Evolutionary conservation across 2,797 vertebrate species (phyloP).

Genomic region (Amblyraja radiata): DNA sequence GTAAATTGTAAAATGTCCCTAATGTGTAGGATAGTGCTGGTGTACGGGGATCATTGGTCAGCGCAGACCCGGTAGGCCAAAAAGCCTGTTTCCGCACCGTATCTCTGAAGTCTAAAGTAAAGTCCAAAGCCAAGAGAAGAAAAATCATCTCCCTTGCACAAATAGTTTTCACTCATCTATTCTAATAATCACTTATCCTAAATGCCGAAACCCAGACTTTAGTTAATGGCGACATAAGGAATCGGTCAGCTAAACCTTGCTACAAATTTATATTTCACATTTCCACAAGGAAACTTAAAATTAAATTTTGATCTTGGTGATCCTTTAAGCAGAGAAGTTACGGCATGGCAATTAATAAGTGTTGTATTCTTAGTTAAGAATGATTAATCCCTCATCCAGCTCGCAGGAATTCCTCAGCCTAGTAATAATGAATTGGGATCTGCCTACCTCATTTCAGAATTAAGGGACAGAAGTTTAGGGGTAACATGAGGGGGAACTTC

Average conservation of each 20-base stretch:
- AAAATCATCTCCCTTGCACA: neutral
- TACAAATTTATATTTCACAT: conserved; percentile 4
- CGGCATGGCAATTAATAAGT: neutral
- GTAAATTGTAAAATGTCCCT: too few species aligned
- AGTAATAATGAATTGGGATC: neutral
- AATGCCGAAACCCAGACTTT: neutral
- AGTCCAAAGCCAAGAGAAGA: neutral
- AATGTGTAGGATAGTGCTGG: too few species aligned
- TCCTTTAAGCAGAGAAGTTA: neutral
- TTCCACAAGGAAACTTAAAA: neutral
- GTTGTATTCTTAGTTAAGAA: neutral
- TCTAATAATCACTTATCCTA: neutral
- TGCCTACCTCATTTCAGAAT: too few species aligned
- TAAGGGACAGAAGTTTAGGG: too few species aligned
- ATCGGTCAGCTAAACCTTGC: neutral
- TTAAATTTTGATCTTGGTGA: neutral
- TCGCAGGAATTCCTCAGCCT: neutral
- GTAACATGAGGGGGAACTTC: too few species aligned
- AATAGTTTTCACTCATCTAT: neutral
- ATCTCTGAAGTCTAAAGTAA: too few species aligned
- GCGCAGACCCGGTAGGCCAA: too few species aligned
- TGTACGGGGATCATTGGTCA: too few species aligned
- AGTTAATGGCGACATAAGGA: neutral
- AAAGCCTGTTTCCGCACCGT: too few species aligned
- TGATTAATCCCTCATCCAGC: neutral